Base-by-base conservation (phyloP, 2,113 vertebrate genomes). In the Psittacula cyanocephala region DNA sequence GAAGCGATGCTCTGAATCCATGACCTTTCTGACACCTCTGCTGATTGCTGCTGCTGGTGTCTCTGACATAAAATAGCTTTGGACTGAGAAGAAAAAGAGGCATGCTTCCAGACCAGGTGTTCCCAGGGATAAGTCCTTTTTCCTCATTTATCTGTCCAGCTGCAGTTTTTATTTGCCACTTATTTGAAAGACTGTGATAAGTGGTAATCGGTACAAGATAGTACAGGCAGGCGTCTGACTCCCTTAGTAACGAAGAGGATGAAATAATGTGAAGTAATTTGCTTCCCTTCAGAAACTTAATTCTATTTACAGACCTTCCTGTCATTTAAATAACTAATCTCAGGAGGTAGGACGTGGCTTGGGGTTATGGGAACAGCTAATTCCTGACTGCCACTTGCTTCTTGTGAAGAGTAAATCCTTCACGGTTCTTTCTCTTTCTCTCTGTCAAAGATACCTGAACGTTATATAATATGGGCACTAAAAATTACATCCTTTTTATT, bases 311-410 rank as follows among this genome's bases (percentile, higher is more conserved):
- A 88, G n/a, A 4, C 31, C 39, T 91, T 78, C 28, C 41, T 90
- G 67, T 80, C 22, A 74, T 80, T 90, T 94, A 86, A 91, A 85
- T 76, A 88, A 62, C 85, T 93, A 77, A 88, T 72, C 49, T 91
- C 41, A 59, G 79, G 37, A 93, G 75, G 63, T 83, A 71, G 41
- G 37, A 80, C 12, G 22, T 53, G 59, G 37, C n/a, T 80, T 6
- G 2, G 59, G 43, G 41, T 63, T 60, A 67, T 46, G n/a, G 57
- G 69, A 74, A 64, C 46, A 44, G 64, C 71, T 89, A 89, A 93
- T 84, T 89, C 77, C 65, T 60, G 47, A 35, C 65, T 91, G 49
- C 16, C 27, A 68, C 35, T 95, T 78, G 72, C 12, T 93, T 23
- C 55, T 88, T 52, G 22, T 33, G 53, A 83, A n/a, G 35, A 92